phyloP scores from a whole-genome alignment of 2,113 vertebrate genomes.

The Oxygymnocypris stewartii region DNA sequence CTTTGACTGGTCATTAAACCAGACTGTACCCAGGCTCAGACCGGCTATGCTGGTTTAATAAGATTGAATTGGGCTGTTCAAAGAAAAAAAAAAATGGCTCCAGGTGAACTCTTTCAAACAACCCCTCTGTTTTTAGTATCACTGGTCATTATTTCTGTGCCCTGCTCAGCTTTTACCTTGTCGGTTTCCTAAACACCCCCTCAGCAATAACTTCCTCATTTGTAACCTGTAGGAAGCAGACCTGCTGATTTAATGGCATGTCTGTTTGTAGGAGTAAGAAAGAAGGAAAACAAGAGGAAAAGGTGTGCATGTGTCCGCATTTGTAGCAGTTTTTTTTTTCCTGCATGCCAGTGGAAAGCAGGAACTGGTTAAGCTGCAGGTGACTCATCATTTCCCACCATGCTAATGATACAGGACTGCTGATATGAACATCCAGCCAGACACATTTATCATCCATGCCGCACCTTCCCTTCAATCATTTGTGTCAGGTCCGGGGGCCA shows the following conservation, averaged over 20 bases:
- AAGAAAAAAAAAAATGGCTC: not conserved
- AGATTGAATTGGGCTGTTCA: not conserved
- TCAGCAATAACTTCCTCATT: slow-evolving; percentile 16
- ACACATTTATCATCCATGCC: slow-evolving; percentile 42
- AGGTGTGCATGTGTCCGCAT: not conserved
- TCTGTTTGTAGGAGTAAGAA: slow-evolving; percentile 10
- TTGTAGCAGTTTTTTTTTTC: not conserved
- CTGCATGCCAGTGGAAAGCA: not conserved
- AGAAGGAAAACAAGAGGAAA: not conserved
- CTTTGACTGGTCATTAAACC: not conserved
- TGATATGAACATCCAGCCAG: slow-evolving; percentile 45
- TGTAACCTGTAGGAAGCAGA: slow-evolving; percentile 24
- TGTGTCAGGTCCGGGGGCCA: no score
- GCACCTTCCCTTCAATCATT: slow-evolving; percentile 50
- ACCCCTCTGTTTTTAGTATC: not conserved
- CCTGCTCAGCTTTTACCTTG: slow-evolving; percentile 1
- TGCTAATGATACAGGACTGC: slow-evolving; percentile 52
- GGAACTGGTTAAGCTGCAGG: slow-evolving; percentile 25
- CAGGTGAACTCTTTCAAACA: not conserved
- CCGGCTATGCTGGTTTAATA: not conserved
- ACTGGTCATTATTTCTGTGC: slow-evolving; percentile 25
- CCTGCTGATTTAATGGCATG: slow-evolving; percentile 4
- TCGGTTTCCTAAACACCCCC: not conserved
- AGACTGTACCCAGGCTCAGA: not conserved
- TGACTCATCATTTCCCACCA: slow-evolving; percentile 48